phyloP scores from a whole-genome alignment of 1,140 invertebrate species.

The Theocolax elegans region DNA sequence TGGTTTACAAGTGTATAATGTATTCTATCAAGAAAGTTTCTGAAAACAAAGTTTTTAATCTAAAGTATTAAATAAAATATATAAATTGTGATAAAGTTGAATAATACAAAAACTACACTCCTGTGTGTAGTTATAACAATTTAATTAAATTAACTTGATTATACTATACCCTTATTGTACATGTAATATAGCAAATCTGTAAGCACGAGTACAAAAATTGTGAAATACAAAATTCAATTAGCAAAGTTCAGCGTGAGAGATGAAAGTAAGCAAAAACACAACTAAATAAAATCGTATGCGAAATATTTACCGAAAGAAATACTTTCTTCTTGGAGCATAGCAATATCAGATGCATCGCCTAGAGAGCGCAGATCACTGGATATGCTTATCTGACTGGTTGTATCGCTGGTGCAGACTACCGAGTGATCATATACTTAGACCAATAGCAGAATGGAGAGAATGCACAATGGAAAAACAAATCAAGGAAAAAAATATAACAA shows the following conservation, averaged over 20 bases:
- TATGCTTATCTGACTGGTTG: constrained; percentile 68
- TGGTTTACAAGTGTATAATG: too few relatives aligned
- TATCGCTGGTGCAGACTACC: constrained; percentile 65
- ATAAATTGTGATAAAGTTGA: too few relatives aligned
- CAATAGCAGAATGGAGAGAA: constrained; percentile 62
- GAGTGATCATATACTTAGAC: constrained; percentile 58
- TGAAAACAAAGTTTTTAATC: too few relatives aligned
- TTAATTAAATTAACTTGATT: too few relatives aligned
- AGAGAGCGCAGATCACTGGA: constrained; percentile 66
- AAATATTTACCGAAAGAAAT: constrained; percentile 65
- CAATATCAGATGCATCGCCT: constrained; percentile 64
- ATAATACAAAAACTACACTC: too few relatives aligned
- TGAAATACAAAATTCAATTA: constrained; percentile 19
- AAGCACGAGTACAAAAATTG: constrained; percentile 30
- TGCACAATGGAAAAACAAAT: constrained; percentile 56
- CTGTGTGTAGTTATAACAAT: too few relatives aligned
- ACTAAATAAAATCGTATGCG: constrained; percentile 46
- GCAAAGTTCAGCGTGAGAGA: constrained; percentile 55
- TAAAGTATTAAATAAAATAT: too few relatives aligned
- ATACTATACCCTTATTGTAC: constrained; percentile 21
- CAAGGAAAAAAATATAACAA: constrained; percentile 46
- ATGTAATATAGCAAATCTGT: not conserved
- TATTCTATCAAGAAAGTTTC: too few relatives aligned
- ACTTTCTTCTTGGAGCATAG: constrained; percentile 65
- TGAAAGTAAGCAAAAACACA: constrained; percentile 56